A percentile compares a stretch with the other conserved stretches of the same genome.
Evolutionary conservation across 2,888 invertebrate species (phyloP).

Genomic region (Limnephilus marmoratus): DNA sequence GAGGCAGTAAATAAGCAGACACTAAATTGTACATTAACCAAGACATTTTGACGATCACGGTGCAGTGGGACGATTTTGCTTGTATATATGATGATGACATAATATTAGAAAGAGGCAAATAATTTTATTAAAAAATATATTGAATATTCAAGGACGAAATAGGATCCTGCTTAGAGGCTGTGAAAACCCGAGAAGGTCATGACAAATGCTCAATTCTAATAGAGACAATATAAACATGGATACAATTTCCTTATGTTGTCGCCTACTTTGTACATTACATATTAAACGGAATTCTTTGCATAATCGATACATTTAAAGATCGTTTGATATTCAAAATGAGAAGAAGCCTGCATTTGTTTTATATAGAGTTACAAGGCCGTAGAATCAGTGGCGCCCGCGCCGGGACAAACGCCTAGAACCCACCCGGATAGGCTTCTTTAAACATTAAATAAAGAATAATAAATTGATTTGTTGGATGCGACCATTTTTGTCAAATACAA

Average conservation of each 20-base stretch:
- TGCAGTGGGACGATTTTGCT: neutral
- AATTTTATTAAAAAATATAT: neutral
- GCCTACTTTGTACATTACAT: neutral
- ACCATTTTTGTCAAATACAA: neutral
- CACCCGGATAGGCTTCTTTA: neutral
- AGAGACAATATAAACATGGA: neutral
- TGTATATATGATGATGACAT: neutral
- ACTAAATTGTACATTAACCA: too few relatives aligned
- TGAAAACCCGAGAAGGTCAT: neutral
- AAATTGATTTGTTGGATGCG: neutral
- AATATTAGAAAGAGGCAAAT: neutral
- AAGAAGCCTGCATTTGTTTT: neutral
- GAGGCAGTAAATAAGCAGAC: too few relatives aligned
- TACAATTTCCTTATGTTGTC: neutral
- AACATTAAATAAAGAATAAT: neutral
- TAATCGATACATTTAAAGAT: neutral
- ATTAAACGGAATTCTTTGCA: neutral
- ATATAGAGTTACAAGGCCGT: neutral
- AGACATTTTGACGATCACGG: neutral
- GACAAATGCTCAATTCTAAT: neutral
- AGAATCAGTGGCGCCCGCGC: neutral
- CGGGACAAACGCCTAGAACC: neutral
- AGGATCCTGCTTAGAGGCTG: neutral
- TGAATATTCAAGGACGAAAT: neutral
- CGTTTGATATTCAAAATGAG: neutral